Conservation (phyloP, 1,140 invertebrate species). For the Sminthurides bifidus region DNA sequence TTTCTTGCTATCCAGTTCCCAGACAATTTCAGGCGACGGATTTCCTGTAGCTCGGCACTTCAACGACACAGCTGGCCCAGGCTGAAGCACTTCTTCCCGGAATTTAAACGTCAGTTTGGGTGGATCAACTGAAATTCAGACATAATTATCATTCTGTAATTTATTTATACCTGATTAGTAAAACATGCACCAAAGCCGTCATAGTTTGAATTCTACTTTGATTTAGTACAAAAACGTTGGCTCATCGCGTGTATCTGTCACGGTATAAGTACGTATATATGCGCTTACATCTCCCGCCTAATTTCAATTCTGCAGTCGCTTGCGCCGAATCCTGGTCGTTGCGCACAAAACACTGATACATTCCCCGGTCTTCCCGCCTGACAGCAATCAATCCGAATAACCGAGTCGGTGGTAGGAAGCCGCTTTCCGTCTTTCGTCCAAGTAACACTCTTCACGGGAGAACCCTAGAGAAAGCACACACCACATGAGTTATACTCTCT, state of each 20-base stretch:
- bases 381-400: constrained; percentile 76
- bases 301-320: constrained; percentile 77
- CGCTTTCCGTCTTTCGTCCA: constrained; percentile 88
- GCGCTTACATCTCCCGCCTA: constrained; percentile 73
- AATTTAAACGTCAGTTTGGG: constrained; percentile 76
- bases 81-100: constrained; percentile 71
- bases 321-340: constrained; percentile 90
- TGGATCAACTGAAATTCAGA: constrained; percentile 61
- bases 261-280: no score
- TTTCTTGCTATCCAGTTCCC: constrained; percentile 81
- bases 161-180: neutral
- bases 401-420: constrained; percentile 55
- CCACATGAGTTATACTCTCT: neutral
- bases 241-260: no score
- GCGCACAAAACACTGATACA: constrained; percentile 92
- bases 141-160: constrained; percentile 7
- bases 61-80: constrained; percentile 69
- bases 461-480: constrained; percentile 44
- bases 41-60: constrained; percentile 74
- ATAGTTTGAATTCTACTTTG: no score
- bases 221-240: no score
- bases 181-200: neutral
- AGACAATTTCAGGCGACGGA: constrained; percentile 85
- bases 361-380: constrained; percentile 87
- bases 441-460: constrained; percentile 72